These are phyloP conservation scores for Ctenicera cuprea DNA, from an alignment of 2,888 invertebrate species.

Conservation along the genomic window DNA sequence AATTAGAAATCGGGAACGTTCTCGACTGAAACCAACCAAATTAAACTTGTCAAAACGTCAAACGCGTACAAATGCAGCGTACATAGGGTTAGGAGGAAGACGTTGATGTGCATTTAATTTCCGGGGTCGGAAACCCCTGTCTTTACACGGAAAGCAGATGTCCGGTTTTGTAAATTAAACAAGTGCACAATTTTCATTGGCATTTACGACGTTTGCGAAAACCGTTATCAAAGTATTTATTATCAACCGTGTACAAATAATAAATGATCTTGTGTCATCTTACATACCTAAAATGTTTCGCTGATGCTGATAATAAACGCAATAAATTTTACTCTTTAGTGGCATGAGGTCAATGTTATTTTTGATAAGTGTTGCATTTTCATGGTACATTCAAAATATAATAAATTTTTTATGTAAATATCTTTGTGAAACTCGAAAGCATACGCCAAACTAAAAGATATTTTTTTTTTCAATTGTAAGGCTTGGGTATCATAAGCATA, in stretches of 20 bases:
- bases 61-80: slow-evolving; percentile 25
- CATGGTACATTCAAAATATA: neutral
- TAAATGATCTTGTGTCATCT: neutral
- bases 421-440: too few relatives aligned
- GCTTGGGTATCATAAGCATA: too few relatives aligned
- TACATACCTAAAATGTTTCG: neutral
- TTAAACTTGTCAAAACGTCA: slow-evolving; percentile 27
- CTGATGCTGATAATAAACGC: neutral
- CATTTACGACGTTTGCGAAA: neutral
- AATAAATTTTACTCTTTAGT: slow-evolving; percentile 7
- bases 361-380: neutral
- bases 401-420: neutral
- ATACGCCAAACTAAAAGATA: too few relatives aligned
- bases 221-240: neutral
- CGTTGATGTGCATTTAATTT: slow-evolving; percentile 56
- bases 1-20: slow-evolving; percentile 2
- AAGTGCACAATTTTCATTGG: slow-evolving; percentile 3
- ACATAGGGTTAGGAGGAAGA: slow-evolving; percentile 32
- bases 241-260: neutral
- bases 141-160: slow-evolving; percentile 34
- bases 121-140: slow-evolving; percentile 54
- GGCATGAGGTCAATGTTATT: neutral
- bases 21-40: neutral
- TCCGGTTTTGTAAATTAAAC: slow-evolving; percentile 13
- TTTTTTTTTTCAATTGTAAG: too few relatives aligned